Percentiles rank a stretch among this genome's conserved stretches.
Evolutionary conservation across 1,140 invertebrate species (phyloP).

Genomic region (Atta cephalotes): DNA sequence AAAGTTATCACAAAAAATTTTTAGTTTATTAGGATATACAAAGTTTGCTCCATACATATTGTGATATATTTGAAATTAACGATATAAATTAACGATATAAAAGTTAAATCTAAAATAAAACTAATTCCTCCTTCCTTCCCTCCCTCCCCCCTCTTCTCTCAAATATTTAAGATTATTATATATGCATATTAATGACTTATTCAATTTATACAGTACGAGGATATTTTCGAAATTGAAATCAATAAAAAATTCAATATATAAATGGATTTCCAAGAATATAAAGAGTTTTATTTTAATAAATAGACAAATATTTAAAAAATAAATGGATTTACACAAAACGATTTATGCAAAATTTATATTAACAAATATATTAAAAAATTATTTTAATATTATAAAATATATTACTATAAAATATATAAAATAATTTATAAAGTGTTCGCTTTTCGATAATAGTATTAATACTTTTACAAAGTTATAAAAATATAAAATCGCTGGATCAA

Average conservation of each 20-base stretch:
- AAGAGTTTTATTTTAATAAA: not conserved
- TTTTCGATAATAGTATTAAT: not conserved
- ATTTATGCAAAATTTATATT: conserved; percentile 1
- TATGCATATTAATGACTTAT: conserved; percentile 16
- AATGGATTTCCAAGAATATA: not conserved
- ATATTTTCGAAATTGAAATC: conserved; percentile 14
- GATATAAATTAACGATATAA: conserved; percentile 21
- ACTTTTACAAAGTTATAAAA: not conserved
- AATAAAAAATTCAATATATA: conserved; percentile 21
- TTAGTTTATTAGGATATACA: conserved; percentile 66
- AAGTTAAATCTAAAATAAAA: conserved; percentile 48
- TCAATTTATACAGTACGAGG: not conserved
- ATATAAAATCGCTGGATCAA: not conserved
- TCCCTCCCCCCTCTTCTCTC: not conserved
- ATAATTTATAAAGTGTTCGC: not conserved
- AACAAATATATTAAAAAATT: not conserved
- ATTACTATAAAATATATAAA: not conserved
- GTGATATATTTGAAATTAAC: conserved; percentile 36
- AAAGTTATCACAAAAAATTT: conserved; percentile 67
- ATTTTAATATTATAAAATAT: not conserved
- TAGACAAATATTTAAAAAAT: conserved; percentile 12
- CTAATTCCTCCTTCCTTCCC: not conserved
- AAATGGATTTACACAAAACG: not conserved
- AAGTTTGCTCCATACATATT: conserved; percentile 50
- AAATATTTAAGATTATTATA: conserved; percentile 33